These are phyloP conservation scores for Diarsia rubi DNA, from an alignment of 2,888 invertebrate species.

Conservation along the genomic window DNA sequence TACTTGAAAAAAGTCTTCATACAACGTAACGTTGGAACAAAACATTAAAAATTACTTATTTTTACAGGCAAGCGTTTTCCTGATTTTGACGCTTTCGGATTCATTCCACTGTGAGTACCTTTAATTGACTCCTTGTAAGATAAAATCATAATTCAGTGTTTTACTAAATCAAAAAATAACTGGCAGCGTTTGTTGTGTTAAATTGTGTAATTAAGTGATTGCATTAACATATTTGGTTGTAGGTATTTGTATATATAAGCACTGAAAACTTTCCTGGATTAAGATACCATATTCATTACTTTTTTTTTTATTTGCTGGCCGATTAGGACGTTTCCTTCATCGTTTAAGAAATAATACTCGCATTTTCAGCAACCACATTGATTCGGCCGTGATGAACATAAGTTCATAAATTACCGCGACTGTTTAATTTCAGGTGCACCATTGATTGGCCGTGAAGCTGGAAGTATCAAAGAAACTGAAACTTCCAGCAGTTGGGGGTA, in stretches of 20 bases:
- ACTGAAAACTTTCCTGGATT: too few species aligned
- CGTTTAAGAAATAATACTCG: neutral
- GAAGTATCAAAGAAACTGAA: neutral
- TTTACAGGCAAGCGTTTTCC: conserved; percentile 8
- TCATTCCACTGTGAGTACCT: conserved; percentile 19
- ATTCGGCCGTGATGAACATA: neutral
- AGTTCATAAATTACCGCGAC: neutral
- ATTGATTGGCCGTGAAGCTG: neutral
- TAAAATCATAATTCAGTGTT: too few species aligned
- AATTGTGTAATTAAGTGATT: too few species aligned
- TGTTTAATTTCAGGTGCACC: neutral
- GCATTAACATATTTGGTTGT: too few species aligned
- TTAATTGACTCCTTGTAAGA: neutral
- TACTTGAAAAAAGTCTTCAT: neutral
- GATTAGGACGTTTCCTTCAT: neutral
- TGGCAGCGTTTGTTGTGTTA: too few species aligned
- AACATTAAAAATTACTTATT: neutral
- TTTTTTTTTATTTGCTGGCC: too few species aligned
- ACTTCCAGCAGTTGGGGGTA: neutral
- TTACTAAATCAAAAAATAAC: too few species aligned
- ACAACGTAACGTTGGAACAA: neutral
- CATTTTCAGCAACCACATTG: too few species aligned
- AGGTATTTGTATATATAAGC: too few species aligned
- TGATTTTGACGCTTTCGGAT: conserved; percentile 17
- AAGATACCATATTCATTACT: too few species aligned